phyloP scores from a whole-genome alignment of 1,140 invertebrate genomes.

The Aricia agestis region DNA sequence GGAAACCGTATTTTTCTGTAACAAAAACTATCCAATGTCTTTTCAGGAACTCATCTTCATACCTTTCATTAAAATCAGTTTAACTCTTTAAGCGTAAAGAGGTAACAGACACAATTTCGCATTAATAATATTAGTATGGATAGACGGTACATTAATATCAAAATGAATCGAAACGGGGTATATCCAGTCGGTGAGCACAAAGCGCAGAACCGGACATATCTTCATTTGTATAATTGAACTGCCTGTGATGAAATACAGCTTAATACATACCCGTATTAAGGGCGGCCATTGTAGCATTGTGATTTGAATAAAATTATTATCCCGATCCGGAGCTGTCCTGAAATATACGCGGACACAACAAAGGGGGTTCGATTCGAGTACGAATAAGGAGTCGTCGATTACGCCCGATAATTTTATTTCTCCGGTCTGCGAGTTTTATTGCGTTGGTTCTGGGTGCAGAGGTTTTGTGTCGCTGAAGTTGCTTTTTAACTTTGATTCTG shows the following conservation, averaged over 20 bases:
- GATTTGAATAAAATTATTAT: conserved; percentile 18
- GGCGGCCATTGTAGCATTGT: conserved; percentile 5
- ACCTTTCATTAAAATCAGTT: no score
- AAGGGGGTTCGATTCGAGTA: conserved; percentile 45
- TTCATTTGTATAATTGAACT: conserved; percentile 14
- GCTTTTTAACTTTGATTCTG: no score
- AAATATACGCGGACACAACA: conserved; percentile 53
- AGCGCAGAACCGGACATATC: not conserved
- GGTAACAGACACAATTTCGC: no score
- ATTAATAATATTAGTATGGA: no score
- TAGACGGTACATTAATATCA: no score
- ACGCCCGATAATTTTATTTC: conserved; percentile 17
- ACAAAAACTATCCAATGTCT: no score
- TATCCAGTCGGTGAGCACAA: not conserved
- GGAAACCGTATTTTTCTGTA: no score
- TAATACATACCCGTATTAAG: conserved; percentile 9
- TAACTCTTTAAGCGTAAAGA: no score
- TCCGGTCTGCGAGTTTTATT: conserved; percentile 1
- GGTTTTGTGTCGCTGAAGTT: no score
- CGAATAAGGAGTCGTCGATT: conserved; percentile 30
- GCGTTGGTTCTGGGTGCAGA: not conserved
- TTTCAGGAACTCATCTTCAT: no score
- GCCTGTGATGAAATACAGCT: conserved; percentile 7
- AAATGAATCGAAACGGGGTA: not conserved
- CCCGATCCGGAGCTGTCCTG: conserved; percentile 30